Base-by-base conservation (phyloP, 2,888 invertebrate genomes). In the Ceriagrion tenellum region DNA sequence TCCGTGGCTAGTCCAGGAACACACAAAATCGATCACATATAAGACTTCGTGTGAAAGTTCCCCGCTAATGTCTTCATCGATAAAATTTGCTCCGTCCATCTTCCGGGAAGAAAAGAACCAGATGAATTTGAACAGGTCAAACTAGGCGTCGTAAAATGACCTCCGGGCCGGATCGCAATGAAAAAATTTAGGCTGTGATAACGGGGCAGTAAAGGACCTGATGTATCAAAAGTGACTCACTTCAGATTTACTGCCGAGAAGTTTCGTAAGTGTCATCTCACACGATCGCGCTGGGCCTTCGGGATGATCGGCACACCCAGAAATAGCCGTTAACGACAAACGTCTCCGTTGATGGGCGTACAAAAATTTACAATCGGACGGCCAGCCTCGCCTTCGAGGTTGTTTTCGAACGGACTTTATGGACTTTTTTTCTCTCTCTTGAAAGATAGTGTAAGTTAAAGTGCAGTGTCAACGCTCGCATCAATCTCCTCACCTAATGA, bases 401-500 rank as follows among this genome's bases (percentile, higher is more conserved):
- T 35, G 16, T 35, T 13, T 35, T 13, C 35, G 81, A 26, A 35
- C 81, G 0, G 13, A 81, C n/a, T 81, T 81, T 81, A 81, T 35
- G 81, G 81, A 81, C 16, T 35, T 81, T 69, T 69, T 69, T 69
- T 23, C 26, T 23, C 69, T 69, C 69, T n/a, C 2, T 69, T 16
- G 35, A 81, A n/a, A 13, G 81, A 81, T 35, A 81, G 35, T 26
- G 81, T 35, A 2, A 6, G 81, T 12, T 69, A 69, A n/a, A 13
- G 30, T 26, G 69, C n/a, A 4, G 69, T 26, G 81, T 81, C 81
- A 81, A 81, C 81, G 81, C 81, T 35, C 81, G 35, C 81, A 81
- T 81, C 35, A 81, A 81, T 81, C 81, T 81, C 81, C 35, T 35
- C 16, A 81, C 81, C 81, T 81, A 81, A 81, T 35, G 18, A 81